Base-by-base conservation (phyloP, 1,140 invertebrate genomes). In the Trachymyrmex septentrionalis region DNA sequence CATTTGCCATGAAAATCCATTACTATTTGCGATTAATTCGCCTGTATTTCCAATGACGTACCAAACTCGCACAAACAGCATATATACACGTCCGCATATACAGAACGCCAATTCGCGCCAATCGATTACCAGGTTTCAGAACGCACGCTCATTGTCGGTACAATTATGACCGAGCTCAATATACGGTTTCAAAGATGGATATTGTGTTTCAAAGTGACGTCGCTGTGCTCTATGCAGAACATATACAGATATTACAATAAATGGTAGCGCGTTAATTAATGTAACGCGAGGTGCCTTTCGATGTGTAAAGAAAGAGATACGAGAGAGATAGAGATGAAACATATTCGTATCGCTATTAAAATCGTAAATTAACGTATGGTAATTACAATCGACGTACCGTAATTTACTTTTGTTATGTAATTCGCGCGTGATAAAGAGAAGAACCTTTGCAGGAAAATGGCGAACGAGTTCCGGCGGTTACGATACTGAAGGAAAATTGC, bases 111-210 rank as follows among this genome's bases (percentile, higher is more conserved):
- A 27, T 73, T 73, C 34, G 38, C 27, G 38, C 55, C 55, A 84
- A 84, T 84, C 80, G 80, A 84, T 84, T 84, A 61, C 80, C 30
- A 19, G 12, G n/a, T 50, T 67, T 59, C 61, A 82, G 69, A 64
- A 57, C 30, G 55, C 61, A 14, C 21, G 61, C 16, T 71, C 82
- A 78, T 78, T 80, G 66, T 30, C 71, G 48, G 7, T 75, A 50
- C 77, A 87, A 87, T 88, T 82, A 82, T 34, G n/a, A 69, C 24
- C n/a, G 14, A 57, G 21, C 78, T 48, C 57, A 81, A 77, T 86
- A 44, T 66, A 67, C 87, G 21, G 12, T 86, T 76, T 88, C 82
- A 86, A 86, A 82, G 69, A 48, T 84, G 38, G 55, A 30, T 61
- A 71, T 86, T 16, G 55, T 7, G 55, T 38, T 57, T 81, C 59